Evolutionary conservation across 2,888 invertebrate genomes (phyloP).

Genomic region (Trachelus iudaicus): DNA sequence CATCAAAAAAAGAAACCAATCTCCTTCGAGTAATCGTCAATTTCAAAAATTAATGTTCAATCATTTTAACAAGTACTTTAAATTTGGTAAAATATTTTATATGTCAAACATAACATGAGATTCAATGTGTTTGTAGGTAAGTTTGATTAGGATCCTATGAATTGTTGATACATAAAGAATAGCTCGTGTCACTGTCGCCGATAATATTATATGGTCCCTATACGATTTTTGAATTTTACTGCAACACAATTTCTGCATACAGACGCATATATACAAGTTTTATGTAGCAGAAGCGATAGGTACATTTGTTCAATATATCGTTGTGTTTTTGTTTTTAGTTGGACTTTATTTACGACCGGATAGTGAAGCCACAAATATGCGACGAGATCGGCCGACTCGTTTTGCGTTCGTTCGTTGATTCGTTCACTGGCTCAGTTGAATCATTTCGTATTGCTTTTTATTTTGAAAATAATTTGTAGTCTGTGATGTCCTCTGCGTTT

Average conservation of each 20-base stretch:
- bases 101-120: neutral
- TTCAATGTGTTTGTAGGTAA: neutral
- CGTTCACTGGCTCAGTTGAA: constrained; percentile 17
- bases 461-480: constrained; percentile 48
- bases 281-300: constrained; percentile 65
- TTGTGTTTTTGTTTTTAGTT: constrained; percentile 59
- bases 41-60: neutral
- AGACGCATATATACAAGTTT: constrained; percentile 33
- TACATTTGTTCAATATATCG: constrained; percentile 63
- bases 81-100: neutral
- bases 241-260: neutral
- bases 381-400: constrained; percentile 51
- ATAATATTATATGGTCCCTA: neutral
- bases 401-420: constrained; percentile 31
- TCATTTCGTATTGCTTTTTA: constrained; percentile 49
- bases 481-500: constrained; percentile 12
- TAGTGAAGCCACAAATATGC: constrained; percentile 63
- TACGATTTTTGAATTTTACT: neutral
- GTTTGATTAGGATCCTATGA: neutral
- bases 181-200: neutral
- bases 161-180: neutral
- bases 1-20: too few relatives aligned
- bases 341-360: constrained; percentile 64
- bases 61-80: neutral
- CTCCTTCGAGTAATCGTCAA: neutral